A percentile compares a stretch with the other conserved stretches of the same genome.
Conservation (phyloP, 2,113 vertebrate species). For the Hippocampus zosterae region DNA sequence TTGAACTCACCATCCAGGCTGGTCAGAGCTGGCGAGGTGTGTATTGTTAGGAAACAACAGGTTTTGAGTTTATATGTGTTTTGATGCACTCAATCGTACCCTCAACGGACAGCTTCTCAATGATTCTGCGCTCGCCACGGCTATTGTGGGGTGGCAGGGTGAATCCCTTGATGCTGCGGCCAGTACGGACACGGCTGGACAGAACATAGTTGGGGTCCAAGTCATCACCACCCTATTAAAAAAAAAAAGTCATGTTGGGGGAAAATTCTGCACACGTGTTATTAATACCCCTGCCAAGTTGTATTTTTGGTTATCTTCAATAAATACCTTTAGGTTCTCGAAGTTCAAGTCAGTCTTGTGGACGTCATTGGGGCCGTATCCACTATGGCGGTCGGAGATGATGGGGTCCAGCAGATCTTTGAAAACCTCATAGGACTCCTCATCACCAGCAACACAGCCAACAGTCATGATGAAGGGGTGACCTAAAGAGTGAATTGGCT, state of each 20-base stretch:
- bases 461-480: conserved; percentile 97
- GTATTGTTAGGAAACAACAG: background rate
- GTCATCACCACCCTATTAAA: conserved; percentile 83
- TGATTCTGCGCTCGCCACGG: conserved; percentile 83
- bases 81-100: conserved; percentile 58
- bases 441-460: conserved; percentile 89
- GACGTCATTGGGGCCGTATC: conserved; percentile 89
- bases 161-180: conserved; percentile 91
- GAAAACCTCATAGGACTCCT: conserved; percentile 85
- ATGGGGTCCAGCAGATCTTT: conserved; percentile 85
- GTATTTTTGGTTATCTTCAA: background rate
- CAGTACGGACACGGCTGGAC: conserved; percentile 89
- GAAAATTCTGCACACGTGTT: too few relatives aligned
- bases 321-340: conserved; percentile 85
- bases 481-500: conserved; percentile 58
- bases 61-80: background rate
- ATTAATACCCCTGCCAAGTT: background rate
- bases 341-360: conserved; percentile 93
- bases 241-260: background rate
- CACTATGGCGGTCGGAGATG: conserved; percentile 86
- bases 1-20: conserved; percentile 89
- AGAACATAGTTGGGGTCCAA: conserved; percentile 88
- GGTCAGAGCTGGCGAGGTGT: conserved; percentile 75
- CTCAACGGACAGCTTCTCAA: conserved; percentile 82
- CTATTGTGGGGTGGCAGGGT: conserved; percentile 88